Evolutionary conservation across 2,797 vertebrate genomes (phyloP).

Genomic region (Hybognathus amarus): DNA sequence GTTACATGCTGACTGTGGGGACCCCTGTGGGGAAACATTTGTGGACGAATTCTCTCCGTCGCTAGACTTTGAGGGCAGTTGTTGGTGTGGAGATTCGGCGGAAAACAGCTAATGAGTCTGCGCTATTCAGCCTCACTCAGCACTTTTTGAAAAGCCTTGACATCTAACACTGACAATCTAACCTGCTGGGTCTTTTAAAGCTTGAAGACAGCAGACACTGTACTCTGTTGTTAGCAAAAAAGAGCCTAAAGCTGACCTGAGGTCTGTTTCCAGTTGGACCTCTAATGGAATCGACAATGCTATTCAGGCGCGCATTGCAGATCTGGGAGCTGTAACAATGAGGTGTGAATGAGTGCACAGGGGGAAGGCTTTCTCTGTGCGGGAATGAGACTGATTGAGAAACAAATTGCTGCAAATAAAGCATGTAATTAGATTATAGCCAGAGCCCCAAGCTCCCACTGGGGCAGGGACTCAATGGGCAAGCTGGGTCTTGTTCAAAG

Average conservation of each 20-base stretch:
- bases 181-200: conserved; percentile 36
- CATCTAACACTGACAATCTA: conserved; percentile 46
- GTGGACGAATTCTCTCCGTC: conserved; percentile 28
- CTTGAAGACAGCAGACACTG: conserved; percentile 33
- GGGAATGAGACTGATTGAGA: conserved; percentile 93
- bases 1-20: conserved; percentile 39
- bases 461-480: conserved; percentile 63
- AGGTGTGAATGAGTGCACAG: conserved; percentile 83
- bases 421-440: conserved; percentile 98
- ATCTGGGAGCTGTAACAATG: conserved; percentile 79
- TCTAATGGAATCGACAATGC: conserved; percentile 28
- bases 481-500: conserved; percentile 67
- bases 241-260: conserved; percentile 16
- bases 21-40: conserved; percentile 48
- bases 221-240: conserved; percentile 34
- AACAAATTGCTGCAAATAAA: conserved; percentile 98
- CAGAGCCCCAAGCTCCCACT: conserved; percentile 74
- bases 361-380: conserved; percentile 83
- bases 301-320: conserved; percentile 49
- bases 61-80: conserved; percentile 11
- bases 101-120: conserved; percentile 20
- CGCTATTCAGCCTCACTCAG: conserved; percentile 42
- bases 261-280: conserved; percentile 44
- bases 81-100: conserved; percentile 15
- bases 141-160: conserved; percentile 37